A percentile compares a stretch with the other conserved stretches of the same genome.
These are phyloP conservation scores for Leptinotarsa rubiginosa DNA, from an alignment of 2,888 invertebrate genomes.

Conservation along the genomic window DNA sequence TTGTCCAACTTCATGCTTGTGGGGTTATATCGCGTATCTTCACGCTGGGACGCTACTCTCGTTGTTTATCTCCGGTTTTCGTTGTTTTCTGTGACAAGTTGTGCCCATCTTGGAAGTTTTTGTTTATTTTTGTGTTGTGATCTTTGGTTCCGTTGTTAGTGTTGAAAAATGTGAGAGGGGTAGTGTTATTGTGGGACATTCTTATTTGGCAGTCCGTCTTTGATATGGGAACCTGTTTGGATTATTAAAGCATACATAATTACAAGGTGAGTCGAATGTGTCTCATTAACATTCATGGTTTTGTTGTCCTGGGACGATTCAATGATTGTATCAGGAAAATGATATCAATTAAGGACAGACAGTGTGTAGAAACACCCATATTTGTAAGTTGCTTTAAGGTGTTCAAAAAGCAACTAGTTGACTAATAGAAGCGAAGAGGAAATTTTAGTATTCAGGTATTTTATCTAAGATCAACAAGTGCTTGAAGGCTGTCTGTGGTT, in stretches of 20 bases:
- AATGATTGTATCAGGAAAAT: conserved; percentile 11
- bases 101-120: conserved; percentile 1
- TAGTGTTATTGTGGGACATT: conserved; percentile 29
- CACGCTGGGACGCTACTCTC: conserved; percentile 18
- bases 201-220: conserved; percentile 26
- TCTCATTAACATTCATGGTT: conserved; percentile 34
- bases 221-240: conserved; percentile 41
- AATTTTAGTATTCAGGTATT: conserved; percentile 15
- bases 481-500: not conserved
- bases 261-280: conserved; percentile 45
- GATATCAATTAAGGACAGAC: conserved; percentile 12
- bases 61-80: conserved; percentile 12
- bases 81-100: conserved; percentile 7
- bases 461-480: conserved; percentile 18
- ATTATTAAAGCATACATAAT: conserved; percentile 46
- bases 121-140: conserved; percentile 14
- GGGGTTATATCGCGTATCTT: conserved; percentile 28
- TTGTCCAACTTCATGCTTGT: conserved; percentile 32
- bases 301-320: conserved; percentile 25
- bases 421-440: not conserved
- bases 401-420: not conserved
- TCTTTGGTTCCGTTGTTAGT: conserved; percentile 13
- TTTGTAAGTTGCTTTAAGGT: conserved; percentile 9
- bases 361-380: conserved; percentile 9
- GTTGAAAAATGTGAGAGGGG: conserved; percentile 21